A percentile compares a stretch with the other conserved stretches of the same genome.
Evolutionary conservation across 1,140 invertebrate species (phyloP).

Genomic region (Aplysia californica): DNA sequence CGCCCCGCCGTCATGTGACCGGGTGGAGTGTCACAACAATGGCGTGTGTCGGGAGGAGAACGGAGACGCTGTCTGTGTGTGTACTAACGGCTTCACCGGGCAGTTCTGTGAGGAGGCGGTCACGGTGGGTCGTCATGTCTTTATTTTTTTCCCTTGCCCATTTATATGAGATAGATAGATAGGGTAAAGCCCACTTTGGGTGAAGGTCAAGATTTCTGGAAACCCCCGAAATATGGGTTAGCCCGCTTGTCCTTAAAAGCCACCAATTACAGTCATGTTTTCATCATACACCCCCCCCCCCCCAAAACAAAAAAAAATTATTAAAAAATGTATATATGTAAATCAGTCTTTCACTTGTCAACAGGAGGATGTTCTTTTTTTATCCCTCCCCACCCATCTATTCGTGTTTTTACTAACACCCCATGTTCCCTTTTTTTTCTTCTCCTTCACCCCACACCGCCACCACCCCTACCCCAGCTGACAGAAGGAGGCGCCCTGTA

Average conservation of each 20-base stretch:
- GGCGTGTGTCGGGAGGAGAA: slow-evolving; percentile 27
- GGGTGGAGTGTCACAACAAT: slow-evolving; percentile 25
- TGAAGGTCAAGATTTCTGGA: too few relatives aligned
- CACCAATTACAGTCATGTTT: too few relatives aligned
- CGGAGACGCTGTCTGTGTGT: slow-evolving; percentile 14
- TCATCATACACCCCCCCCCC: too few relatives aligned
- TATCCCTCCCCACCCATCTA: not conserved
- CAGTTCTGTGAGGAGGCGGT: slow-evolving; percentile 20
- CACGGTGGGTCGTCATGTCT: not conserved
- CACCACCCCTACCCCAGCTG: not conserved
- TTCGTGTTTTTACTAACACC: not conserved
- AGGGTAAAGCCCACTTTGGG: too few relatives aligned
- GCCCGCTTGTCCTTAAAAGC: too few relatives aligned
- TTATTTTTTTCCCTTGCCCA: too few relatives aligned
- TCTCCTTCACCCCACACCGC: not conserved
- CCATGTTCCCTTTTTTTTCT: not conserved
- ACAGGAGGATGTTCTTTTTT: not conserved
- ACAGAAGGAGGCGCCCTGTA: slow-evolving; percentile 13
- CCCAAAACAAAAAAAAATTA: too few relatives aligned
- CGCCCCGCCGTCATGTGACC: slow-evolving; percentile 7
- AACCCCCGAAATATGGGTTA: too few relatives aligned
- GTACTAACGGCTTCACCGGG: slow-evolving; percentile 26
- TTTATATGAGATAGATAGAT: too few relatives aligned
- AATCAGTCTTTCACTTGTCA: not conserved
- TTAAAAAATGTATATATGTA: too few relatives aligned